Evolutionary conservation across 2,888 invertebrate genomes (phyloP), one percentile per base, ranked within the genome.

Genomic region (Polyommatus icarus): DNA sequence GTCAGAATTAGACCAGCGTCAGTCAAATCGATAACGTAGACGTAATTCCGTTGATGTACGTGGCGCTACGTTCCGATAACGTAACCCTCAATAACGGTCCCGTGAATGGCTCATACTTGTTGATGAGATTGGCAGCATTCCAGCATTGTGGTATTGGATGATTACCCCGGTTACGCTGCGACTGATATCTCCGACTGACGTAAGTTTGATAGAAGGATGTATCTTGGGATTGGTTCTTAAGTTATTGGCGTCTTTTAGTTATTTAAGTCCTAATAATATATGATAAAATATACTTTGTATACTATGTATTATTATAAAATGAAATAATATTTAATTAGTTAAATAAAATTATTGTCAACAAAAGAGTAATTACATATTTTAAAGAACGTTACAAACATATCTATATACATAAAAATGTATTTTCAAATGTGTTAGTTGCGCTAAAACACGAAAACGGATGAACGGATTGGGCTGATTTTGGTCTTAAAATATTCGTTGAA

Each of bases 41-140:
- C 75, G 50, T 76, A 61, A 76, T 76, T 59, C 76, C 76, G 50
- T 59, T 76, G 76, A 76, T 76, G 76, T 57, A 76, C 76, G 76
- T 76, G 76, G 50, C 76, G 76, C 24, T 76, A 59, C 61, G 76
- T 76, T 76, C 76, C 76, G 76, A 76, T 76, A 76, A 32, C 76
- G 76, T 76, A 76, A 50, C 32, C 76, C 57, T 46, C 67, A 76
- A 76, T 76, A 76, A 76, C 76, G 20, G 61, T 76, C 57, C 67
- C 40, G 40, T 61, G 61, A 76, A 76, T 76, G 67, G 76, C 67
- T 76, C 76, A 67, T 76, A 76, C 76, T 76, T 76, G 76, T 76
- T 76, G 76, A 76, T 76, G 76, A 67, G 67, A 76, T 67, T 76
- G 76, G 76, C 76, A 46, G 67, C 67, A 76, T 76, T 76, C 67